phyloP scores from a whole-genome alignment of 2,888 invertebrate species.

The Drosophila rellima region DNA sequence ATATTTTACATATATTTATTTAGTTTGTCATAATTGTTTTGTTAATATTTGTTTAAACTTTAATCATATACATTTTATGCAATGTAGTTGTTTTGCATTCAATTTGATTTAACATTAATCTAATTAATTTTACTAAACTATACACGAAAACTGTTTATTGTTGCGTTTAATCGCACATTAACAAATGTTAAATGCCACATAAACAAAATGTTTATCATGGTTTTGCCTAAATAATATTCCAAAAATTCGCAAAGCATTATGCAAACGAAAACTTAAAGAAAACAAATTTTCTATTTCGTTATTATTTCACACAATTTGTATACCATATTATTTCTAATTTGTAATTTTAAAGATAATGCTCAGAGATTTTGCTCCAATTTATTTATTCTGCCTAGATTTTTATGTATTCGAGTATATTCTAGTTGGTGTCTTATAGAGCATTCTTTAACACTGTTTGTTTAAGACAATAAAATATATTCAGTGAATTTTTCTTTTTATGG shows the following conservation, averaged over 20 bases:
- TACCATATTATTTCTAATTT: slow-evolving; percentile 35
- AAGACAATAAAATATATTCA: slow-evolving; percentile 67
- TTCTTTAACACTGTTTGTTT: slow-evolving; percentile 48
- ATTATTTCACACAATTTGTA: slow-evolving; percentile 14
- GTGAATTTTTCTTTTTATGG: slow-evolving; percentile 24
- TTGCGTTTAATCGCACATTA: slow-evolving; percentile 37
- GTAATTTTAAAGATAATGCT: slow-evolving; percentile 71
- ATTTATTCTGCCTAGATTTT: slow-evolving; percentile 12
- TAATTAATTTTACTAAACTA: slow-evolving; percentile 80
- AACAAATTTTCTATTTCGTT: slow-evolving; percentile 36
- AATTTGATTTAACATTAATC: slow-evolving; percentile 70
- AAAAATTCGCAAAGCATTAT: slow-evolving; percentile 60
- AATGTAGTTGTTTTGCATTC: slow-evolving; percentile 46
- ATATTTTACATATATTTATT: slow-evolving; percentile 35
- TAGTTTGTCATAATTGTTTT: slow-evolving; percentile 22
- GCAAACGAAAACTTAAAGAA: slow-evolving; percentile 65
- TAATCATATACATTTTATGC: slow-evolving; percentile 13
- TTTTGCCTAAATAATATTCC: slow-evolving; percentile 31
- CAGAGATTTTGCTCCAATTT: slow-evolving; percentile 24
- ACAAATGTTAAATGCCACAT: too few relatives aligned
- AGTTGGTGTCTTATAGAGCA: slow-evolving; percentile 25
- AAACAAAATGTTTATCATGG: slow-evolving; percentile 35
- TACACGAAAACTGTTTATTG: slow-evolving; percentile 63
- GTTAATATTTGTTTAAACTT: slow-evolving; percentile 36
- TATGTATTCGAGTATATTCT: slow-evolving; percentile 25